Conservation (phyloP, 1,140 invertebrate species). For the Ostrea edulis region DNA sequence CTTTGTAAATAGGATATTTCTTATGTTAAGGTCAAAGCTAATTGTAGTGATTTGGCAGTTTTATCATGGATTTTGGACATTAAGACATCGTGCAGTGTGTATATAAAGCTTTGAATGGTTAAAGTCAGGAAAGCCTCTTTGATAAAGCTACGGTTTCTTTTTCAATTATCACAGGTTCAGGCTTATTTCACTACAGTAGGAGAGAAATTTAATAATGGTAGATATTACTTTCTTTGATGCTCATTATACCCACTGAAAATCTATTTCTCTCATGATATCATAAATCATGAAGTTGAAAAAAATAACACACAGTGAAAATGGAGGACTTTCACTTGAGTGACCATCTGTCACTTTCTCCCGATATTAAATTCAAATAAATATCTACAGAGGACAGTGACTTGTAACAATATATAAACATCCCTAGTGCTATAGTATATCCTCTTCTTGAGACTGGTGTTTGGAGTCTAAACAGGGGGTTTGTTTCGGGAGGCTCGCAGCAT, state of each 20-base stretch:
- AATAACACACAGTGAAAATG: not conserved
- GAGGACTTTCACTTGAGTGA: not conserved
- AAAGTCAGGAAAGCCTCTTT: not conserved
- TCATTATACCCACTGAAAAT: not conserved
- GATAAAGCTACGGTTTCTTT: not conserved
- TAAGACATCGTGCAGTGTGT: not conserved
- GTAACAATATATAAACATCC: conserved; percentile 20
- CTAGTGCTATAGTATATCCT: not conserved
- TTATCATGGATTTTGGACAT: not conserved
- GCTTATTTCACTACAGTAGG: not conserved
- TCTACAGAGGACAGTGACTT: conserved; percentile 21
- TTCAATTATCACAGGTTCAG: not conserved
- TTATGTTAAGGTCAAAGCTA: not conserved
- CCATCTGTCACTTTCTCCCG: not conserved
- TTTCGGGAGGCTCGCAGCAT: conserved; percentile 8
- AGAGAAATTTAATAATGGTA: not conserved
- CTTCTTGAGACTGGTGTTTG: not conserved
- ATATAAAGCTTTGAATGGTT: not conserved
- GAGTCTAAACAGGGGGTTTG: conserved; percentile 14
- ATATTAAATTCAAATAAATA: not conserved
- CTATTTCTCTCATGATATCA: not conserved
- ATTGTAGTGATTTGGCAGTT: conserved; percentile 2
- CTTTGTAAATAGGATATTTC: not conserved
- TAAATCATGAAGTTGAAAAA: not conserved
- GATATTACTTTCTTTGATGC: not conserved